These are phyloP conservation scores for Apodemia mormo DNA, from an alignment of 2,888 invertebrate species.

Conservation along the genomic window DNA sequence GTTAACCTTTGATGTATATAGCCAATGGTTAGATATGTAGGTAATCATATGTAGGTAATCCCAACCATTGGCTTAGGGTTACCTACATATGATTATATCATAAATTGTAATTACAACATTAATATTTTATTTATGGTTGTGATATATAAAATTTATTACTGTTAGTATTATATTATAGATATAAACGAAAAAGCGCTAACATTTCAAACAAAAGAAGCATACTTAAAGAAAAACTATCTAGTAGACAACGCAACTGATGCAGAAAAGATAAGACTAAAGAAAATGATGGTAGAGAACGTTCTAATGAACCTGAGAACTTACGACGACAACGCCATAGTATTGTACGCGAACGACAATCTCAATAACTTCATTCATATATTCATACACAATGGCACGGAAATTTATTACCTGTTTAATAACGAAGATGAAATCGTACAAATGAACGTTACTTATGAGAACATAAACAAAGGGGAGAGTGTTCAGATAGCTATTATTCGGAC, in stretches of 20 bases:
- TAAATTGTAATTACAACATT: no score
- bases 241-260: constrained; percentile 79
- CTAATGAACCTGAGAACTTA: constrained; percentile 95
- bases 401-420: constrained; percentile 92
- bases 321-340: constrained; percentile 88
- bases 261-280: constrained; percentile 84
- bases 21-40: no score
- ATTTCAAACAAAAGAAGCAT: constrained; percentile 90
- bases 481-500: constrained; percentile 93
- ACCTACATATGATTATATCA: no score
- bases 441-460: constrained; percentile 87
- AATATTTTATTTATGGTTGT: no score
- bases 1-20: no score
- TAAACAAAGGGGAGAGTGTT: constrained; percentile 91
- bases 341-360: constrained; percentile 95
- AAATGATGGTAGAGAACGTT: constrained; percentile 89
- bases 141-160: no score
- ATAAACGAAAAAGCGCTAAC: constrained; percentile 95
- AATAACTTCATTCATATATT: constrained; percentile 96
- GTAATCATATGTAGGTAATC: no score
- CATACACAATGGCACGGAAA: constrained; percentile 88
- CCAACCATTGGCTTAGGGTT: no score
- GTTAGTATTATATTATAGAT: constrained; percentile 77
- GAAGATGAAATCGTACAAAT: constrained; percentile 90
- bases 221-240: constrained; percentile 90